Percentiles rank a stretch among this genome's conserved stretches.
Evolutionary conservation across 2,113 vertebrate genomes (phyloP).

Genomic region (Pangasianodon gigas): DNA sequence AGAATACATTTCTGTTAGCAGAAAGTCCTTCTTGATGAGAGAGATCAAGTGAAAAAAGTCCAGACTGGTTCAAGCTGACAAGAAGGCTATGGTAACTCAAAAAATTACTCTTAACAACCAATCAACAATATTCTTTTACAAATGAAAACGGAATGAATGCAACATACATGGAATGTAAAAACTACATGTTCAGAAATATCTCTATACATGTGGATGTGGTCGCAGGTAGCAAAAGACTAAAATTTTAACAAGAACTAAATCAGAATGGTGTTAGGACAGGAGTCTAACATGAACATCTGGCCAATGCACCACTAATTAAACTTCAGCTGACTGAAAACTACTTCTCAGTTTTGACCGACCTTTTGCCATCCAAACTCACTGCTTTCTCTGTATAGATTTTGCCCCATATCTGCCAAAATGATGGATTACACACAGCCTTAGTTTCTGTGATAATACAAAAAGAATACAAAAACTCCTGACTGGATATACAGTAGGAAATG

Average conservation of each 20-base stretch:
- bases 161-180: background rate
- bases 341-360: background rate
- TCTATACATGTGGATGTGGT: background rate
- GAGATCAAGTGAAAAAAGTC: background rate
- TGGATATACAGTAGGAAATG: background rate
- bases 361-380: background rate
- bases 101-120: background rate
- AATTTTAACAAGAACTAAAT: background rate
- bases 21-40: background rate
- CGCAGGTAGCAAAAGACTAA: background rate
- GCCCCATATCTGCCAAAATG: conserved; percentile 6
- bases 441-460: background rate
- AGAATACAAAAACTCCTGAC: too few relatives aligned
- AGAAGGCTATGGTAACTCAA: background rate
- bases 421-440: background rate
- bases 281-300: background rate
- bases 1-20: too few relatives aligned
- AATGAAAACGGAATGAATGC: background rate
- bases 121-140: background rate
- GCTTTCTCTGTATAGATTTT: background rate
- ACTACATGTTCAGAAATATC: background rate
- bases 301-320: background rate
- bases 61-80: background rate
- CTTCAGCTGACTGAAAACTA: background rate
- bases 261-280: background rate